A percentile compares a stretch with the other conserved stretches of the same genome.
These are phyloP conservation scores for Sebastes itinus DNA, from an alignment of 2,797 vertebrate genomes.

Conservation along the genomic window DNA sequence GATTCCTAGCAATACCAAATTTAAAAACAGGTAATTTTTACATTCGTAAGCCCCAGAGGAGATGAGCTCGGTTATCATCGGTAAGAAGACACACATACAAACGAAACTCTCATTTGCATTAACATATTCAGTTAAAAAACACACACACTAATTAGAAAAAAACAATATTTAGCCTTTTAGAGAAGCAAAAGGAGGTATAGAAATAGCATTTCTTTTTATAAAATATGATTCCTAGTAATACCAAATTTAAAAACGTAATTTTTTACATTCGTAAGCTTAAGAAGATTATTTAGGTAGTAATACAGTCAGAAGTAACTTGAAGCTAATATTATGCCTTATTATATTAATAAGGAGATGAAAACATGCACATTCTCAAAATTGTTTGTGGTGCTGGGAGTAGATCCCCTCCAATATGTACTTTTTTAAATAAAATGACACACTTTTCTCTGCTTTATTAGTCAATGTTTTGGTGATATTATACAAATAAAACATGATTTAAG, in stretches of 20 bases:
- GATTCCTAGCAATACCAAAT: not conserved
- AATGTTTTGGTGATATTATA: not conserved
- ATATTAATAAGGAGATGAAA: not conserved
- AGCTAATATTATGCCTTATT: not conserved
- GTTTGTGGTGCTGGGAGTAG: too few relatives aligned
- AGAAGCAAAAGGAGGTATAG: not conserved
- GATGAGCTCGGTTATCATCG: slow-evolving; percentile 91
- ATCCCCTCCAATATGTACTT: too few relatives aligned
- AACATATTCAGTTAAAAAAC: not conserved
- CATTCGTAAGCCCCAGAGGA: slow-evolving; percentile 89
- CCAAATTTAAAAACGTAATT: not conserved
- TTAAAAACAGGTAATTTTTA: not conserved
- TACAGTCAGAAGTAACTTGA: not conserved
- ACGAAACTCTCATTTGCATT: not conserved
- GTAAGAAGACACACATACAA: slow-evolving; percentile 79
- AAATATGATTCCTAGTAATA: not conserved
- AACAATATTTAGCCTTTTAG: not conserved
- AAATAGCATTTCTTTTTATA: not conserved
- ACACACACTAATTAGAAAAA: not conserved
- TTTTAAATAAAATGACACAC: too few relatives aligned
- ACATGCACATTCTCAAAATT: too few relatives aligned
- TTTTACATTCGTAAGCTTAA: not conserved
- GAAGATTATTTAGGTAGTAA: not conserved
- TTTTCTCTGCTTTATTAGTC: too few relatives aligned
- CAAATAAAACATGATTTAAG: not conserved